Evolutionary conservation across 2,888 invertebrate species (phyloP), one percentile per base, ranked within the genome.

Genomic region (Macrophya alboannulata): DNA sequence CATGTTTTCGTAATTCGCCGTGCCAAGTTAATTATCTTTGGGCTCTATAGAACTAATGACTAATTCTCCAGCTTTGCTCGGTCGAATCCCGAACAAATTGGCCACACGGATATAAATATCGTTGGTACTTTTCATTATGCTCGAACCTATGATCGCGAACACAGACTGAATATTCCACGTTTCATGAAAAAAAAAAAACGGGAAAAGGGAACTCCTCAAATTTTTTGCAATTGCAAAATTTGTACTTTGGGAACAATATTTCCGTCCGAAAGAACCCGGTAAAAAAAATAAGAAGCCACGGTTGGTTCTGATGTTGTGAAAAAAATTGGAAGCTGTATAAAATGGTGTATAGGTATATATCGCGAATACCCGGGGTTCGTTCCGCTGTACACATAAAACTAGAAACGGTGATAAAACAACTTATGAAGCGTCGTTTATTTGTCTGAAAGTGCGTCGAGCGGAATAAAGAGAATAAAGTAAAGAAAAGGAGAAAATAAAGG

Each of bases 1-100:
- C 81, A 81, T 81, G 81, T 81, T 81, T 81, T 81, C 81, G 81
- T 62, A 62, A 81, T 81, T 81, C 48, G 15, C 37, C n/a, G 81
- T 43, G 21, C 12, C n/a, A 43, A 43, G 62, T 59, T 81, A 81
- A 81, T 81, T 81, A 81, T 51, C 81, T 62, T 40, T 25, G 12
- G 5, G 31, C 12, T 62, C 4, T 62, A 59, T 81, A 43, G 81
- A 62, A 40, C 40, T 21, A 12, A 81, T 37, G 43, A 81, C 62
- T 81, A 25, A 62, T 79, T 79, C n/a, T 31, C 25, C 12, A 4
- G n/a, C 79, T 8, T 37, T 31, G 15, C 43, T 43, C 43, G 43
- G 40, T 72, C 71, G 71, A 37, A 40, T 43, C 37, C 17, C 9
- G n/a, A n/a, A 17, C n/a, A 55, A 43, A n/a, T 17, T 43, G n/a